phyloP scores from a whole-genome alignment of 2,888 invertebrate genomes.

The Laothoe populi region DNA sequence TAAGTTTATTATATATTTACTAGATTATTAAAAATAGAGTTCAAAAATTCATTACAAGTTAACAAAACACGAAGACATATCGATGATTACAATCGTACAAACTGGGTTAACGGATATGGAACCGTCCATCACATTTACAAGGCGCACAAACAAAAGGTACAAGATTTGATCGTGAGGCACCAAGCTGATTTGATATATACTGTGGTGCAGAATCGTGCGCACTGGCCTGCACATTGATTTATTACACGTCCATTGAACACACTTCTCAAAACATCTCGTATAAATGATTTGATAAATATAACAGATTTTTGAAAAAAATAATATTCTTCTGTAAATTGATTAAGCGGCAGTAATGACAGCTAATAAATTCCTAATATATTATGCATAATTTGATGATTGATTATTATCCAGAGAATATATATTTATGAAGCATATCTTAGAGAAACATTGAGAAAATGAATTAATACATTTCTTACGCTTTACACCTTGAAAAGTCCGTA shows the following conservation, averaged over 20 bases:
- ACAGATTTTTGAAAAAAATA: constrained; percentile 47
- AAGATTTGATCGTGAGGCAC: constrained; percentile 74
- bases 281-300: constrained; percentile 35
- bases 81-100: constrained; percentile 43
- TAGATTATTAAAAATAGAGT: no score
- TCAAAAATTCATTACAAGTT: not conserved
- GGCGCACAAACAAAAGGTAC: constrained; percentile 68
- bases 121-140: constrained; percentile 51
- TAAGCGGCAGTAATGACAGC: constrained; percentile 67
- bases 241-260: constrained; percentile 52
- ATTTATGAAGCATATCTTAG: not conserved
- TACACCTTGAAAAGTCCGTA: no score
- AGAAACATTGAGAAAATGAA: not conserved
- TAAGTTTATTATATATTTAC: no score
- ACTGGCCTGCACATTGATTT: constrained; percentile 68
- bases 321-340: constrained; percentile 61
- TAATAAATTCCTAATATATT: constrained; percentile 62
- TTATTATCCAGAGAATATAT: constrained; percentile 47
- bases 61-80: constrained; percentile 17
- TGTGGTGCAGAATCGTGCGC: constrained; percentile 75
- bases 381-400: constrained; percentile 44
- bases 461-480: not conserved
- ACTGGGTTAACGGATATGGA: constrained; percentile 68
- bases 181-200: constrained; percentile 81
- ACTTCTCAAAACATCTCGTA: constrained; percentile 31